Conservation (phyloP, 2,888 invertebrate species). For the Podabrus alpinus region DNA sequence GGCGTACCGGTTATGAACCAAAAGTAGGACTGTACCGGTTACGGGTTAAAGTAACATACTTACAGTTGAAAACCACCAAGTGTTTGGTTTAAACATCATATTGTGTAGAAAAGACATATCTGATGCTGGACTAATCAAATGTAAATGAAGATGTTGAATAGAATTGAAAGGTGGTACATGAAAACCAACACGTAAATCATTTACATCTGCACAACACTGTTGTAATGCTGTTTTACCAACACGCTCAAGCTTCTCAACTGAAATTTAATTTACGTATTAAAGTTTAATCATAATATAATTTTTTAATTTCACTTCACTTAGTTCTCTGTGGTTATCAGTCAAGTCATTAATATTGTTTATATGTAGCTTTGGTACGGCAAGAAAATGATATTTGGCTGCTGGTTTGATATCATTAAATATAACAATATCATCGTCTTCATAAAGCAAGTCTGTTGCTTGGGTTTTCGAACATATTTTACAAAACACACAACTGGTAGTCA, state of each 20-base stretch:
- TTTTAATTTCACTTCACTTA: slow-evolving; percentile 65
- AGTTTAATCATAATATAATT: background rate
- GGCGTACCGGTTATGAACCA: no score
- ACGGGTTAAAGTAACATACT: slow-evolving; percentile 52
- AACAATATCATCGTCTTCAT: slow-evolving; percentile 74
- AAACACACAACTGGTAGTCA: slow-evolving; percentile 64
- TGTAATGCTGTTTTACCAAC: slow-evolving; percentile 59
- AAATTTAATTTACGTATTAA: background rate
- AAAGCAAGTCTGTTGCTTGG: slow-evolving; percentile 65
- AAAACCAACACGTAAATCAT: slow-evolving; percentile 70
- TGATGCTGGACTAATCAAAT: slow-evolving; percentile 78
- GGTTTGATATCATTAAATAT: slow-evolving; percentile 86
- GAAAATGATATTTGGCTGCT: slow-evolving; percentile 76
- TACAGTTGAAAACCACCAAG: slow-evolving; percentile 85
- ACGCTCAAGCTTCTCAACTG: slow-evolving; percentile 71
- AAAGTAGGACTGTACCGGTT: no score
- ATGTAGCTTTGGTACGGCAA: slow-evolving; percentile 79
- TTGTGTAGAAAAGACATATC: slow-evolving; percentile 71
- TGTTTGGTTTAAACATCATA: slow-evolving; percentile 71
- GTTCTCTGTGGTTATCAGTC: slow-evolving; percentile 64
- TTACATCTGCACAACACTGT: slow-evolving; percentile 55
- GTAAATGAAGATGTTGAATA: slow-evolving; percentile 82
- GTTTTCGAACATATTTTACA: slow-evolving; percentile 72
- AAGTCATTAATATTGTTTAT: slow-evolving; percentile 75
- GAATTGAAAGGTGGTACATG: slow-evolving; percentile 92